These are phyloP conservation scores for Drosophila lutescens DNA, from an alignment of 2,888 invertebrate genomes.

Conservation along the genomic window DNA sequence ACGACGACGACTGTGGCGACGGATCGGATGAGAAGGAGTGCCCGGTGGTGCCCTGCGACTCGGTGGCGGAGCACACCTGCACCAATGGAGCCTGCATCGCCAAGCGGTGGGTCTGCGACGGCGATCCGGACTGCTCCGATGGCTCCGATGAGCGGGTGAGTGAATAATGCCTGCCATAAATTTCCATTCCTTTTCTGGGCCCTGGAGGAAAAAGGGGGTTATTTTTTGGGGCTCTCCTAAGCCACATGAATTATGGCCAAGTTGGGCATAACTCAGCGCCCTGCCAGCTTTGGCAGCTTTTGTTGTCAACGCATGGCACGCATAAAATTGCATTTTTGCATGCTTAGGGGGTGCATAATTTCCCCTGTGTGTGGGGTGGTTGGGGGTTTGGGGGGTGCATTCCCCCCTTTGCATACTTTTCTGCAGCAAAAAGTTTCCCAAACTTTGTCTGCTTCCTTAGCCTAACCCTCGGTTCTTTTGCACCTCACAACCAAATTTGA, in stretches of 20 bases:
- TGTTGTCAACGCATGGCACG: slow-evolving; percentile 80
- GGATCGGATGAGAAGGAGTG: slow-evolving; percentile 93
- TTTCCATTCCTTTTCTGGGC: slow-evolving; percentile 30
- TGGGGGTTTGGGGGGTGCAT: slow-evolving; percentile 11
- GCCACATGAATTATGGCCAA: slow-evolving; percentile 76
- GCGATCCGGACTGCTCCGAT: slow-evolving; percentile 94
- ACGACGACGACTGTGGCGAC: slow-evolving; percentile 94
- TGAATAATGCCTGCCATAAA: slow-evolving; percentile 54
- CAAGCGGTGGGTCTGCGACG: slow-evolving; percentile 94
- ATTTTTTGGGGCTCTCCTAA: slow-evolving; percentile 26
- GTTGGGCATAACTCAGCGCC: slow-evolving; percentile 75
- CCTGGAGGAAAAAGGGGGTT: background rate
- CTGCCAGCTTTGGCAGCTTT: slow-evolving; percentile 74
- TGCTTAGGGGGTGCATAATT: slow-evolving; percentile 60
- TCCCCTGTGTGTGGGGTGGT: slow-evolving; percentile 19
- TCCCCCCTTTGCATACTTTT: slow-evolving; percentile 51
- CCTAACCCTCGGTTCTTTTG: background rate
- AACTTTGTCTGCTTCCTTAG: slow-evolving; percentile 45
- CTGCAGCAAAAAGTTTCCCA: slow-evolving; percentile 64
- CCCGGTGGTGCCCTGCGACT: slow-evolving; percentile 89
- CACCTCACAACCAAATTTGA: background rate
- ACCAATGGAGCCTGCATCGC: slow-evolving; percentile 92
- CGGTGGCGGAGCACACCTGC: slow-evolving; percentile 91
- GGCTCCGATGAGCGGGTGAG: slow-evolving; percentile 92
- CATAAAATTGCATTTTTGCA: slow-evolving; percentile 79